phyloP scores from a whole-genome alignment of 2,113 vertebrate genomes.

The Zosterops pallidus region DNA sequence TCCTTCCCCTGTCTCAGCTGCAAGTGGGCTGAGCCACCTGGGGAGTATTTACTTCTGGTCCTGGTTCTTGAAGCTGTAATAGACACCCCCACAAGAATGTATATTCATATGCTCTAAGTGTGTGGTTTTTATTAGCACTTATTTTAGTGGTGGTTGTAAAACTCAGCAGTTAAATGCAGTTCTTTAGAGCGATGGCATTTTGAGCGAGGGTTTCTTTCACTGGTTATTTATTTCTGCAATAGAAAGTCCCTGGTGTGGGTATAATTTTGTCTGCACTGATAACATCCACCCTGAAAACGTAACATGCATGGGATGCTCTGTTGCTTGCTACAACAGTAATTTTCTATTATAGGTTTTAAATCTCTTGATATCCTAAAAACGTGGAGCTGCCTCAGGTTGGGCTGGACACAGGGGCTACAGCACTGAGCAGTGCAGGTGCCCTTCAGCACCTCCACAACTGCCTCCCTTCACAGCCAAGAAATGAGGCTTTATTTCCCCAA shows the following conservation, averaged over 20 bases:
- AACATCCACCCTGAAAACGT: background rate
- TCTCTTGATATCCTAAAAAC: background rate
- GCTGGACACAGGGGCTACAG: background rate
- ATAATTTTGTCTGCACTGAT: background rate
- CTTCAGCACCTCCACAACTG: background rate
- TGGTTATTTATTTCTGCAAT: background rate
- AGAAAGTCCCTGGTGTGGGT: background rate
- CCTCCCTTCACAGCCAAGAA: background rate
- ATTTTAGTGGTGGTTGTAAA: conserved; percentile 14
- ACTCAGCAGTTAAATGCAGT: background rate
- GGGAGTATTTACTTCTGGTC: background rate
- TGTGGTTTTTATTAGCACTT: background rate
- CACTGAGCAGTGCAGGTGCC: background rate
- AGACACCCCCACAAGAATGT: background rate
- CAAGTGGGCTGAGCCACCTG: background rate
- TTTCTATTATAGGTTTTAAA: background rate
- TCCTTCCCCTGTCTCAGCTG: background rate
- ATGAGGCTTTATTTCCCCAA: background rate
- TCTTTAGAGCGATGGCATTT: background rate
- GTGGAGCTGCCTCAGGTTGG: background rate
- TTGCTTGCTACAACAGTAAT: background rate
- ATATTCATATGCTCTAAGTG: background rate
- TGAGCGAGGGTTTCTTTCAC: background rate
- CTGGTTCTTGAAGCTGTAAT: background rate
- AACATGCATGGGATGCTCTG: background rate